Percentiles rank a stretch among this genome's conserved stretches.
These are phyloP conservation scores for Saimiri boliviensis DNA, from an alignment of 2,113 vertebrate genomes.

Conservation along the genomic window DNA sequence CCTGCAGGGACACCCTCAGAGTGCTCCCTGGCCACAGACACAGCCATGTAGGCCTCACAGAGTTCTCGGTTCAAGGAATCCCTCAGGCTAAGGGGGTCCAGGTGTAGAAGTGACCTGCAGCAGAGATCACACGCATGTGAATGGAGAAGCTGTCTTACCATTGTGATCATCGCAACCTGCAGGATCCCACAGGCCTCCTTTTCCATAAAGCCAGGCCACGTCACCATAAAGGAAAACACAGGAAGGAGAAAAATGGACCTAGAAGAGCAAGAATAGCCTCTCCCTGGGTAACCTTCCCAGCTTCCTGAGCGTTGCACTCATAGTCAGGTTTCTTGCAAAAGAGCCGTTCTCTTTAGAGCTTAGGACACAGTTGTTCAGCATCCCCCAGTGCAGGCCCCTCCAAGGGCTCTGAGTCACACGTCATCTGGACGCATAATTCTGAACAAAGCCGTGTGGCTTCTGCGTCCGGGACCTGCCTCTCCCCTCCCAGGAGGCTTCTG, in stretches of 20 bases:
- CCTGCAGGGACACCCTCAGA: no score
- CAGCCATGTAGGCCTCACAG: no score
- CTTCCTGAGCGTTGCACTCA: neutral
- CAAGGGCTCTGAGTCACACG: neutral
- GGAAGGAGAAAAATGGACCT: neutral
- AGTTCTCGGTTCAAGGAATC: accelerated
- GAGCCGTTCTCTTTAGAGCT: accelerated
- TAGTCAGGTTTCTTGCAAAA: neutral
- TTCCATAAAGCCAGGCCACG: neutral
- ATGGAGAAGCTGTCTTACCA: accelerated
- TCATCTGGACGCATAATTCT: neutral
- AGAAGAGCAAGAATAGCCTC: accelerated
- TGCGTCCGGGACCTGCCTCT: accelerated
- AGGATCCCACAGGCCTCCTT: neutral
- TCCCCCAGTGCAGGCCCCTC: accelerated
- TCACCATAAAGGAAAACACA: neutral
- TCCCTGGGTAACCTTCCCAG: no score
- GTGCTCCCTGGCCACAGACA: neutral
- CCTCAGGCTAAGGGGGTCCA: accelerated
- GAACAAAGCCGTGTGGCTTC: neutral
- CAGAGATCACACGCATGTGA: accelerated
- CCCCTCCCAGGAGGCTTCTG: no score
- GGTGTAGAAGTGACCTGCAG: accelerated
- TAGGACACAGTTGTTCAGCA: accelerated
- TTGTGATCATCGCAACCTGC: neutral